Percentiles rank a stretch among this genome's conserved stretches.
Conservation (phyloP, 1,140 invertebrate species). For the Apis florea region DNA sequence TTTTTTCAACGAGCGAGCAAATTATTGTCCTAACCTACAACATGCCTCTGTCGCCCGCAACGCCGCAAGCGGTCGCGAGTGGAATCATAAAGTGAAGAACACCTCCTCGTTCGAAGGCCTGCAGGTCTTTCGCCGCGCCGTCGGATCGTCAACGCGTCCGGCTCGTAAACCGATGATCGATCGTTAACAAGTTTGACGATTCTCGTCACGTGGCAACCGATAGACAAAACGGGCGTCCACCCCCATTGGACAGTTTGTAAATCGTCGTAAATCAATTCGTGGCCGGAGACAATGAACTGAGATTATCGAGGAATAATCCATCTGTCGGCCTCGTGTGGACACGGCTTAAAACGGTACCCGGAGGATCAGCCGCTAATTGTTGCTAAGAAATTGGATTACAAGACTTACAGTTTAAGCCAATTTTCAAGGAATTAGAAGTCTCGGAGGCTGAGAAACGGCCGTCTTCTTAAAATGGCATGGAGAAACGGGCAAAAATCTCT, state of each 20-base stretch:
- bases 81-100: background rate
- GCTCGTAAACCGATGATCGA: conserved; percentile 62
- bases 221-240: conserved; percentile 40
- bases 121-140: background rate
- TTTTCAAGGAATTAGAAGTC: conserved; percentile 20
- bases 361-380: conserved; percentile 64
- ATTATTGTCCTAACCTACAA: background rate
- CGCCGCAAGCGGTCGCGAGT: background rate
- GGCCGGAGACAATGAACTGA: conserved; percentile 57
- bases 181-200: conserved; percentile 51
- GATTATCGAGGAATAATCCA: conserved; percentile 55
- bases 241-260: conserved; percentile 40
- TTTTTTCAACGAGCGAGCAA: too few species aligned
- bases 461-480: background rate
- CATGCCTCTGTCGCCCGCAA: background rate
- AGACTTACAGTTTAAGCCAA: conserved; percentile 64
- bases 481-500: conserved; percentile 12
- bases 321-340: conserved; percentile 21
- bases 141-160: background rate
- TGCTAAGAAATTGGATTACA: conserved; percentile 69
- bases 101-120: background rate
- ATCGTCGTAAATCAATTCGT: conserved; percentile 64
- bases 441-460: accelerated
- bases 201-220: conserved; percentile 41
- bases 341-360: conserved; percentile 38